Percentiles rank a stretch among this genome's conserved stretches.
Evolutionary conservation across 2,888 invertebrate species (phyloP).

Genomic region (Synergus itoensis): DNA sequence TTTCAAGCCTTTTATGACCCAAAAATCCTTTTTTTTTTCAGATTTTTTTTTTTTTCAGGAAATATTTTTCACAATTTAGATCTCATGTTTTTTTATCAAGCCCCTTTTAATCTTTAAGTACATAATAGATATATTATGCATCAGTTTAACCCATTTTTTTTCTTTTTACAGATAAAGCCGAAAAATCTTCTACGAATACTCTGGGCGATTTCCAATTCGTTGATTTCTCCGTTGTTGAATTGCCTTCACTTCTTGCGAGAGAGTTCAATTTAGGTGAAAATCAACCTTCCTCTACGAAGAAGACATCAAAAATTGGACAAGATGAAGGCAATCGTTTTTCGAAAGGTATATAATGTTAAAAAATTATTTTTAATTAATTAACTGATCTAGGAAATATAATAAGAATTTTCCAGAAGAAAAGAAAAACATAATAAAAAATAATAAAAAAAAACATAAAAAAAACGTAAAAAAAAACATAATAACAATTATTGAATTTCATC

Average conservation of each 20-base stretch:
- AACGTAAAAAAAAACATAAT: neutral
- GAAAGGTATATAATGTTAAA: neutral
- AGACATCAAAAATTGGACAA: neutral
- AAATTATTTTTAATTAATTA: neutral
- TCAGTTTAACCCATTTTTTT: neutral
- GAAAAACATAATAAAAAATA: no score
- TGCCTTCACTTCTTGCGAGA: neutral
- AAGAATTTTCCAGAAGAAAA: no score
- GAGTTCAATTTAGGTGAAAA: neutral
- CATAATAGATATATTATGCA: neutral
- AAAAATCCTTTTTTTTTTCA: neutral
- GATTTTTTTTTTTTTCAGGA: neutral
- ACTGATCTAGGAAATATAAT: neutral
- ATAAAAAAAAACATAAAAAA: neutral
- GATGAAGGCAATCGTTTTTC: conserved; percentile 5
- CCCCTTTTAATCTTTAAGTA: neutral
- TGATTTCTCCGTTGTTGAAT: conserved; percentile 13
- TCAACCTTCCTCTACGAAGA: neutral
- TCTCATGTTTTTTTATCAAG: neutral
- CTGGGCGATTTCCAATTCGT: conserved; percentile 9
- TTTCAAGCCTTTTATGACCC: neutral
- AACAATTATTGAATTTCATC: neutral
- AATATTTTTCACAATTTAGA: neutral
- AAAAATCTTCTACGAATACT: neutral
- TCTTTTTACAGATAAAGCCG: conserved; percentile 1